Evolutionary conservation across 2,113 vertebrate genomes (phyloP).

Genomic region (Cyprinodon brontotheroides): DNA sequence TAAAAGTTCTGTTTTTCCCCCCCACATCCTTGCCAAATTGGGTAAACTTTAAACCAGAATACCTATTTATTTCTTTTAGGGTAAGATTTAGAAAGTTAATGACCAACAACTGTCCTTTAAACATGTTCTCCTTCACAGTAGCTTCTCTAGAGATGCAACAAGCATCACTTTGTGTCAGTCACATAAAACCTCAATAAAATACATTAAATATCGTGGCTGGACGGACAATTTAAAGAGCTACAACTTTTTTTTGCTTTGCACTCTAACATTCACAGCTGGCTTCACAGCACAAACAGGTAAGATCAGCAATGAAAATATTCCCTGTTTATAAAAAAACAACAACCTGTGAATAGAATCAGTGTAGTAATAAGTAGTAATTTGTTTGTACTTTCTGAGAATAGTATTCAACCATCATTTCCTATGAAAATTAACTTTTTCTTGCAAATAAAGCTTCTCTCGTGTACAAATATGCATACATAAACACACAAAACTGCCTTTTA

Average conservation of each 20-base stretch:
- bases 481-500: constrained; percentile 3
- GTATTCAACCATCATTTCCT: not conserved
- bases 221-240: no score
- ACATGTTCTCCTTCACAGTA: not conserved
- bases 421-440: constrained; percentile 25
- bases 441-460: constrained; percentile 21
- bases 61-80: not conserved
- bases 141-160: not conserved
- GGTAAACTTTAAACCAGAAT: not conserved
- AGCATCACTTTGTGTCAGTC: not conserved
- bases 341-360: not conserved
- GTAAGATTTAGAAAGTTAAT: no score
- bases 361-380: not conserved
- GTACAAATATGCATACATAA: not conserved
- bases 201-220: not conserved
- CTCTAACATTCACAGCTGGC: constrained; percentile 37
- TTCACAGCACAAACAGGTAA: not conserved
- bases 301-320: constrained; percentile 16
- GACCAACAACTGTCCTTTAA: no score
- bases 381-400: not conserved
- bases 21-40: no score
- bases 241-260: no score
- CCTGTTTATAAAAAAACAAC: not conserved
- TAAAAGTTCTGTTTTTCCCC: not conserved
- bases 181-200: not conserved